Conservation (phyloP, 2,113 vertebrate genomes). For the Benitochromis conjunctus region DNA sequence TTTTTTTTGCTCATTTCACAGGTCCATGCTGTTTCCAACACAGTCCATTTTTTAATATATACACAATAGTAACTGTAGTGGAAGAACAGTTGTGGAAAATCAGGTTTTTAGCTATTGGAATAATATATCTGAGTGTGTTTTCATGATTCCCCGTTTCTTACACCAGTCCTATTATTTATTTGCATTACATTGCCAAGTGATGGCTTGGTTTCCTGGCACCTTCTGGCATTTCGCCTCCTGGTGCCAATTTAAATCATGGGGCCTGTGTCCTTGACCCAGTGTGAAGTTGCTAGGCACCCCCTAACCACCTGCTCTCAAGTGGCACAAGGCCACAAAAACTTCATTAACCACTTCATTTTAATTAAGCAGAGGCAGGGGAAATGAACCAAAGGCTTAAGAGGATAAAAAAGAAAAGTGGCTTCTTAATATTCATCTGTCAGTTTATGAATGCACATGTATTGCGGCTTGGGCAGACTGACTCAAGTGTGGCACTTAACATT, state of each 20-base stretch:
- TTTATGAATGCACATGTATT: not conserved
- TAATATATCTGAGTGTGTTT: not conserved
- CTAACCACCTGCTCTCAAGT: constrained; percentile 8
- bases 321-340: constrained; percentile 15
- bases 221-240: not conserved
- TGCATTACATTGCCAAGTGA: not conserved
- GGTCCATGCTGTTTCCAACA: not conserved
- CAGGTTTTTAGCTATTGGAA: not conserved
- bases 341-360: constrained; percentile 28
- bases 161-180: not conserved
- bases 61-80: not conserved
- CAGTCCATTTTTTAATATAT: not conserved
- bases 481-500: not conserved
- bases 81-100: not conserved
- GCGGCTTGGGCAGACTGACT: not conserved
- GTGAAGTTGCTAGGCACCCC: not conserved
- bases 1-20: not conserved
- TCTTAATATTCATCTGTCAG: not conserved
- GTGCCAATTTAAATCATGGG: not conserved
- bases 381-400: not conserved
- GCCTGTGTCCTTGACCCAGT: constrained; percentile 17
- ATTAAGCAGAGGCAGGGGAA: not conserved
- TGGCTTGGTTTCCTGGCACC: not conserved
- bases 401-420: not conserved
- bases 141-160: not conserved